Conservation (phyloP, 2,113 vertebrate genomes). For the Myrmophylax atrothorax region DNA sequence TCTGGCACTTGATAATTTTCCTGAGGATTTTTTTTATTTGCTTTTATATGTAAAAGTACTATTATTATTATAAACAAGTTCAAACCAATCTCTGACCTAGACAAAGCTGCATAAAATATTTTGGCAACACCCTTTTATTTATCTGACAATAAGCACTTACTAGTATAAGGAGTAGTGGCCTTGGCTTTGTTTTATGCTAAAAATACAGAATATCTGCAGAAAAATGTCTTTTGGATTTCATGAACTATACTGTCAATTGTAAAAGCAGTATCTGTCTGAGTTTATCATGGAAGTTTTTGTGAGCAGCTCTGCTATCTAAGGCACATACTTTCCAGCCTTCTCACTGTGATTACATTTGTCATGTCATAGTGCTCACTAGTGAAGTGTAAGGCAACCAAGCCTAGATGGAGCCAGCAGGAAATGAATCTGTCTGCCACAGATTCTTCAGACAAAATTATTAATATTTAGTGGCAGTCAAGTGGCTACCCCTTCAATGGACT, state of each 20-base stretch:
- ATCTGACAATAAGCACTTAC: not conserved
- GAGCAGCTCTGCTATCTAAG: constrained; percentile 27
- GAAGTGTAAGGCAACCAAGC: constrained; percentile 31
- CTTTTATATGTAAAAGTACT: not conserved
- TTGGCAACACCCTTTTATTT: not conserved
- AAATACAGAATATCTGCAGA: not conserved
- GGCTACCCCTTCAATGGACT: constrained; percentile 10
- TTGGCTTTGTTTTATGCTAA: not conserved
- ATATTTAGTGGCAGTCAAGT: constrained; percentile 54
- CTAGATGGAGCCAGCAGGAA: constrained; percentile 63
- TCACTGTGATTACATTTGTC: constrained; percentile 63
- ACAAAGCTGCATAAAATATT: not conserved
- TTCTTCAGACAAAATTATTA: constrained; percentile 68
- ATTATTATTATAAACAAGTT: not conserved
- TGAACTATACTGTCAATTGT: not conserved
- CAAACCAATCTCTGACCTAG: not conserved
- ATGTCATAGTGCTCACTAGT: not conserved
- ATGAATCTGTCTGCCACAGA: constrained; percentile 65
- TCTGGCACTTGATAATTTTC: not conserved
- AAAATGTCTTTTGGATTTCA: constrained; percentile 2
- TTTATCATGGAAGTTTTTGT: constrained; percentile 33
- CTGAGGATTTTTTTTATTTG: not conserved
- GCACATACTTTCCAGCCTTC: constrained; percentile 8
- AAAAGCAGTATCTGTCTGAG: constrained; percentile 10
- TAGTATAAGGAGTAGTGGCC: not conserved